A percentile compares a stretch with the other conserved stretches of the same genome.
phyloP scores from a whole-genome alignment of 1,140 invertebrate genomes.

The Drosophila rufa region DNA sequence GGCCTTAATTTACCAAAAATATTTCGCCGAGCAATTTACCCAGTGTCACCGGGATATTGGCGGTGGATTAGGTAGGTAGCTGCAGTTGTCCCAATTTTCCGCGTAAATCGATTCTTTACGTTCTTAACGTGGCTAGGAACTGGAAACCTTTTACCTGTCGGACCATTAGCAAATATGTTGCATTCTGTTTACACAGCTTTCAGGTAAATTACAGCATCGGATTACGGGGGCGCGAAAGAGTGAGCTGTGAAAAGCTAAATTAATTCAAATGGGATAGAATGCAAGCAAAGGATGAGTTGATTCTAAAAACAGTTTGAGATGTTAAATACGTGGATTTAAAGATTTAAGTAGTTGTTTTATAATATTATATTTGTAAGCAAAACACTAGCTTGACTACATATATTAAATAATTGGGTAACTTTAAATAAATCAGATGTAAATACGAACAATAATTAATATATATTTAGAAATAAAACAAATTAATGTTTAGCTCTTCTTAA shows the following conservation, averaged over 20 bases:
- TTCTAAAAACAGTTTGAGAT: background rate
- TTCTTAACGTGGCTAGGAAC: background rate
- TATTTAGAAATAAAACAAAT: background rate
- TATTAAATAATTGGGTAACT: background rate
- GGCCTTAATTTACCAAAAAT: conserved; percentile 63
- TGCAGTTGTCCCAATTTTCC: conserved; percentile 8
- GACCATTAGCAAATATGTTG: conserved; percentile 23
- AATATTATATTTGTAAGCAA: too few species aligned
- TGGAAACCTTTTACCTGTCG: background rate
- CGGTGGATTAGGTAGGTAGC: conserved; percentile 13
- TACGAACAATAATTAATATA: too few species aligned
- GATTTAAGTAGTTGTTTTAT: too few species aligned
- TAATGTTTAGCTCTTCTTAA: background rate
- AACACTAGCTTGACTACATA: too few species aligned
- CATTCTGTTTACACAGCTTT: conserved; percentile 13
- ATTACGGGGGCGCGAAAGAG: conserved; percentile 1
- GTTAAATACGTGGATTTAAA: background rate
- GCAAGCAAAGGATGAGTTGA: background rate
- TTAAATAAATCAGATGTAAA: background rate
- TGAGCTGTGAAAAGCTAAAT: conserved; percentile 11
- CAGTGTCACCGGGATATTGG: conserved; percentile 47
- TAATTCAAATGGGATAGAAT: conserved; percentile 3
- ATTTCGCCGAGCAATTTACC: conserved; percentile 23
- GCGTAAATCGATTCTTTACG: conserved; percentile 20
- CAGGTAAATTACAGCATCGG: conserved; percentile 2